Base-by-base conservation (phyloP, 2,888 invertebrate genomes). In the Parnassius apollo region DNA sequence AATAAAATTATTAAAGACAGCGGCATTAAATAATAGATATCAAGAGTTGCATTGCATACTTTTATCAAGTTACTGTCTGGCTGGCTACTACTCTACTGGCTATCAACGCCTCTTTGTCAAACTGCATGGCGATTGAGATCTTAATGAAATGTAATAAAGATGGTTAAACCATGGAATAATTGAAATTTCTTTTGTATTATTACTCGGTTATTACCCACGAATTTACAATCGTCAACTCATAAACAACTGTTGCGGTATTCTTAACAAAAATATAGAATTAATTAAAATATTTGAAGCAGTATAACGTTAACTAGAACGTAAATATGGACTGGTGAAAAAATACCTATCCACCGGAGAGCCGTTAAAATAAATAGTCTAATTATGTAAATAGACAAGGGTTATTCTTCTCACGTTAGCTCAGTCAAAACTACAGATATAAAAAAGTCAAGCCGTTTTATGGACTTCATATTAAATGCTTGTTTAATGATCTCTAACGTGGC, bases 241-340 rank as follows among this genome's bases (percentile, higher is more conserved):
- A 45, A 59, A 44, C 25, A 44, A 54, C 13, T 42, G 44, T 25
- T 18, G 10, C 10, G 35, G n/a, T 59, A 44, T 49, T 13, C 13
- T 25, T 13, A 35, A 7, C 42, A 44, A 50, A 59, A 13, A 22
- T 45, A 54, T 57, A 46, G 18, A 59, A 59, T 56, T 46, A 52
- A 59, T 56, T 59, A 52, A 59, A 63, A 63, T 57, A 59, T 45
- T 59, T 54, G 42, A 54, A 54, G 22, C 10, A 12, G 49, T n/a
- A 62, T 18, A 49, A 48, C 22, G 48, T 9, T 53, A n/a, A 54
- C 7, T 44, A 44, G 18, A 58, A 44, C 11, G 44, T 59, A 44
- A 58, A 55, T 62, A 57, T 25, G 44, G 12, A 46, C 46, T 49
- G n/a, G 42, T 25, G 13, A 48, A 62, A 54, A 50, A 49, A 54